Base-by-base conservation (phyloP, 2,888 invertebrate genomes). In the Camptogramma bilineatum region DNA sequence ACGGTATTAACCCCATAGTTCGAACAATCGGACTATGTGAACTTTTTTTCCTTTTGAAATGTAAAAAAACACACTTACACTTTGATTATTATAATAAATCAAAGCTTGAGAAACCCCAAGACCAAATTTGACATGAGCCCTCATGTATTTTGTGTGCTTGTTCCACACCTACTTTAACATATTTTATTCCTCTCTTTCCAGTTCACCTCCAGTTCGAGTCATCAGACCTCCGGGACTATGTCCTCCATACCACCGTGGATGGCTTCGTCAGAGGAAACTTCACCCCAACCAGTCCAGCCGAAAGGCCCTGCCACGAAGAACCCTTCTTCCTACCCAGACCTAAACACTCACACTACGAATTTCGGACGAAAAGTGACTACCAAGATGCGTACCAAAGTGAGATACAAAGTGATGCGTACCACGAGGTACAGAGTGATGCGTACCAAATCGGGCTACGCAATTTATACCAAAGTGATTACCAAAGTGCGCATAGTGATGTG, bases 241-340 rank as follows among this genome's bases (percentile, higher is more conserved):
- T 85, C 1, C 84, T 93, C 24, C 87, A 91, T 75, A 85, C 90
- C 0, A 80, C 88, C 42, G 85, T 92, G 28, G 87, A 86, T 60
- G 84, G 81, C 76, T 84, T 81, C 74, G 82, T 89, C 71, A 74
- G 85, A 2, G 92, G 93, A 18, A 92, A 92, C 84, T 92, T 93
- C 80, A 92, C 93, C 0, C 91, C 91, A 0, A 91, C 89, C 50
- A 80, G 83, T 53, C 78, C 76, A 71, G 69, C 81, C 0, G 92
- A 93, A 58, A 79, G 83, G 18, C 83, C 91, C 0, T 93, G 92
- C 77, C 72, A 79, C 24, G 86, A 85, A 64, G 85, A 87, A 52
- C 91, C 91, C 0, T 88, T 87, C 79, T 92, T 92, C 82, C 73
- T 90, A 5, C 90, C 87, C 0, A 88, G 86, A 54, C 71, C 82